Conservation (phyloP, 2,797 vertebrate species). For the Anniella stebbinsi region DNA sequence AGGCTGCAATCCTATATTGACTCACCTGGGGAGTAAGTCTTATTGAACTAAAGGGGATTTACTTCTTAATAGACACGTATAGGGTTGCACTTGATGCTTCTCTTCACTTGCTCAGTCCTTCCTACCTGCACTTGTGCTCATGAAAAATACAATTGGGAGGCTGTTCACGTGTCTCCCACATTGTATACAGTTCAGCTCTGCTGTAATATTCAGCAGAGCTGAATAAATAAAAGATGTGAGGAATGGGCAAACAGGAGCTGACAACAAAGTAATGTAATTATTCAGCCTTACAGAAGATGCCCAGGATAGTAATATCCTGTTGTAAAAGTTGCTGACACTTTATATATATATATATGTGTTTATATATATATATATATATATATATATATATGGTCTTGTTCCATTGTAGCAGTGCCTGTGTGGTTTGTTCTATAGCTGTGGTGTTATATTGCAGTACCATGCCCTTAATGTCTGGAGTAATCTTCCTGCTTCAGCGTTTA, state of each 20-base stretch:
- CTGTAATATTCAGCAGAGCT: neutral
- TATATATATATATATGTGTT: too few species aligned
- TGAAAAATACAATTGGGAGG: neutral
- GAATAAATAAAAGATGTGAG: neutral
- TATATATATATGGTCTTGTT: neutral
- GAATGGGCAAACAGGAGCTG: neutral
- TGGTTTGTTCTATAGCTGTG: slow-evolving; percentile 28
- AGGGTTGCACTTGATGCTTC: too few species aligned
- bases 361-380: too few species aligned
- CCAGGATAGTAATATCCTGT: neutral
- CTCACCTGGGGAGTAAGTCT: too few species aligned
- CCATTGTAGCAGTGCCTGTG: slow-evolving; percentile 18
- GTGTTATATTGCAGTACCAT: neutral
- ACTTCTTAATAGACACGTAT: too few species aligned
- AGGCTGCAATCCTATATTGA: too few species aligned
- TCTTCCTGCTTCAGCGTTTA: neutral
- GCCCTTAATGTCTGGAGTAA: neutral
- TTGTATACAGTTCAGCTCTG: neutral
- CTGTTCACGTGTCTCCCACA: neutral
- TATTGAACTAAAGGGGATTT: too few species aligned
- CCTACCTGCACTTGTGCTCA: neutral
- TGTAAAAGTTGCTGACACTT: neutral
- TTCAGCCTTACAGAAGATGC: neutral
- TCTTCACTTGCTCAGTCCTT: neutral
- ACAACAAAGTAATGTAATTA: neutral